A percentile compares a stretch with the other conserved stretches of the same genome.
Conservation (phyloP, 2,113 vertebrate genomes). For the Spheniscus mendiculus region DNA sequence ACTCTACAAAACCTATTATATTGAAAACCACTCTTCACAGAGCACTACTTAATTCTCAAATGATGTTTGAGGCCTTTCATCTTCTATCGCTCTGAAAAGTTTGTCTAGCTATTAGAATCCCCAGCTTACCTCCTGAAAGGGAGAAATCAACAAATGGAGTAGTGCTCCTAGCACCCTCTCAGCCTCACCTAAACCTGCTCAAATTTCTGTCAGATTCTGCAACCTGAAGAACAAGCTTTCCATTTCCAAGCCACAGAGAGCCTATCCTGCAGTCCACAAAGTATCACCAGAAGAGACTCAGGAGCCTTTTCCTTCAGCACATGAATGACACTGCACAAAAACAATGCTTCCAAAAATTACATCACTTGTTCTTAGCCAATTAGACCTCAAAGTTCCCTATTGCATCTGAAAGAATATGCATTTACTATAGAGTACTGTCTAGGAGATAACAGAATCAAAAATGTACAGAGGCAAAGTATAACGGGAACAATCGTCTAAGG, state of each 20-base stretch:
- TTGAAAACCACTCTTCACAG: background rate
- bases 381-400: background rate
- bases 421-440: background rate
- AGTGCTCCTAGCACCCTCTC: background rate
- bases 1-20: background rate
- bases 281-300: background rate
- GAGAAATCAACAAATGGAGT: background rate
- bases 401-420: background rate
- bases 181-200: background rate
- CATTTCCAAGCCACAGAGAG: background rate
- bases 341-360: accelerated
- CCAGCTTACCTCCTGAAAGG: background rate
- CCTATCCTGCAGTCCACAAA: background rate
- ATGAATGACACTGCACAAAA: background rate
- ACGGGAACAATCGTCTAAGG: background rate
- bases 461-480: background rate
- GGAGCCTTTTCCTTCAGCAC: background rate
- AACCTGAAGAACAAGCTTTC: background rate
- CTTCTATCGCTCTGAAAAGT: background rate
- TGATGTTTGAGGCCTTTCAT: background rate
- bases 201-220: background rate
- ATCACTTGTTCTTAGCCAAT: background rate
- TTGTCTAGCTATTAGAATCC: background rate
- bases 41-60: background rate
- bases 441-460: background rate